Evolutionary conservation across 1,140 invertebrate species (phyloP).

Genomic region (Euura lappo): DNA sequence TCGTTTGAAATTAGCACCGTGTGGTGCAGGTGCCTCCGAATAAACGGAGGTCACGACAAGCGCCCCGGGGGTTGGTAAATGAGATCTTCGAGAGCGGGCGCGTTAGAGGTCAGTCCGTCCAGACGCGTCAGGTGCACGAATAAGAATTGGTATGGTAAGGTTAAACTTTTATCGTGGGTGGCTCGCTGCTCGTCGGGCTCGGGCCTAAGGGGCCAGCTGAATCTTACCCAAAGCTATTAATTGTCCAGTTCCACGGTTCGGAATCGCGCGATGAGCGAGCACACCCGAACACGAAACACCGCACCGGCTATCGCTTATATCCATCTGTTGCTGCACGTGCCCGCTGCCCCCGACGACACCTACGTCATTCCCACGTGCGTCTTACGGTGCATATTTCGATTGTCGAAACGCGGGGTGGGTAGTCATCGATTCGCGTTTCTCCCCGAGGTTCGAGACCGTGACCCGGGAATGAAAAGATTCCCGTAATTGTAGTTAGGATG

Average conservation of each 20-base stretch:
- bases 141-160: constrained; percentile 46
- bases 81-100: constrained; percentile 38
- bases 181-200: constrained; percentile 2
- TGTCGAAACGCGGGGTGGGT: too few relatives aligned
- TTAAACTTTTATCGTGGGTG: constrained; percentile 18
- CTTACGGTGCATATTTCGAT: too few relatives aligned
- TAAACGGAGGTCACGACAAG: constrained; percentile 16
- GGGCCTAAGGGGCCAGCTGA: constrained; percentile 20
- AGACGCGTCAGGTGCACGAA: constrained; percentile 52
- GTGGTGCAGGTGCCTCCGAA: constrained; percentile 20
- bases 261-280: constrained; percentile 29
- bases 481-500: background rate
- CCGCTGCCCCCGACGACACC: constrained; percentile 14
- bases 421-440: too few relatives aligned
- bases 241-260: constrained; percentile 16
- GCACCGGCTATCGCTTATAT: constrained; percentile 26
- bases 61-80: constrained; percentile 57
- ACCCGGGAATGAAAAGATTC: too few relatives aligned
- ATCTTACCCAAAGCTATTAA: constrained; percentile 10
- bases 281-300: constrained; percentile 25
- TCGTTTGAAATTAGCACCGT: constrained; percentile 1
- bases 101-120: constrained; percentile 38
- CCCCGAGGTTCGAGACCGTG: too few relatives aligned
- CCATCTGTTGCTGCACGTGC: constrained; percentile 31
- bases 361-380: too few relatives aligned